These are phyloP conservation scores for Temnothorax ravouxi DNA, from an alignment of 2,888 invertebrate species.

Conservation along the genomic window DNA sequence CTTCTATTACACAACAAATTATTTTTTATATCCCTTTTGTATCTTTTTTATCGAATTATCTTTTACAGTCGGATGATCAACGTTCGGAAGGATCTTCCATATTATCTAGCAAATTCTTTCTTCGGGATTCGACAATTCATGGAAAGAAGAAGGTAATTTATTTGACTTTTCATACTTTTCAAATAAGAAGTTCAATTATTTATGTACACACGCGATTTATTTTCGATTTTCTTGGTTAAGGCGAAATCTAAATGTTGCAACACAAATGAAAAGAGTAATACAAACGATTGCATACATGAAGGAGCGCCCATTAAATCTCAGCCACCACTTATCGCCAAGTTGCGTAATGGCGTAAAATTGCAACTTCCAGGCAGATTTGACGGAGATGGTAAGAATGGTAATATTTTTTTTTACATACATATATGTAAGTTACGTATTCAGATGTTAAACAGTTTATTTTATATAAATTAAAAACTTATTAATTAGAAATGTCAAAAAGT, in stretches of 20 bases:
- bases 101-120: constrained; percentile 90
- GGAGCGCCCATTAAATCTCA: constrained; percentile 81
- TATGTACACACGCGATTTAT: not conserved
- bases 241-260: constrained; percentile 82
- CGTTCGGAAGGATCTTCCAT: constrained; percentile 91
- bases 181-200: constrained; percentile 1
- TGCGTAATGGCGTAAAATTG: constrained; percentile 90
- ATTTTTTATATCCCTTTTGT: not conserved
- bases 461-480: not conserved
- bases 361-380: constrained; percentile 89
- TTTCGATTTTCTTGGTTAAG: constrained; percentile 59
- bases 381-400: constrained; percentile 88
- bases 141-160: constrained; percentile 84
- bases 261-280: constrained; percentile 81
- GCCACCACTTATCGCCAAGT: constrained; percentile 89
- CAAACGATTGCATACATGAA: constrained; percentile 81
- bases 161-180: not conserved
- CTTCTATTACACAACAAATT: not conserved
- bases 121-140: constrained; percentile 88
- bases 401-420: not conserved
- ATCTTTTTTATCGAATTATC: constrained; percentile 28
- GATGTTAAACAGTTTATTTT: constrained; percentile 1
- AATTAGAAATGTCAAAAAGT: not conserved
- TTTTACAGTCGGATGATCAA: constrained; percentile 89
- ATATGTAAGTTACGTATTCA: not conserved